Evolutionary conservation across 2,888 invertebrate genomes (phyloP).

Genomic region (Rhodophaea formosa): DNA sequence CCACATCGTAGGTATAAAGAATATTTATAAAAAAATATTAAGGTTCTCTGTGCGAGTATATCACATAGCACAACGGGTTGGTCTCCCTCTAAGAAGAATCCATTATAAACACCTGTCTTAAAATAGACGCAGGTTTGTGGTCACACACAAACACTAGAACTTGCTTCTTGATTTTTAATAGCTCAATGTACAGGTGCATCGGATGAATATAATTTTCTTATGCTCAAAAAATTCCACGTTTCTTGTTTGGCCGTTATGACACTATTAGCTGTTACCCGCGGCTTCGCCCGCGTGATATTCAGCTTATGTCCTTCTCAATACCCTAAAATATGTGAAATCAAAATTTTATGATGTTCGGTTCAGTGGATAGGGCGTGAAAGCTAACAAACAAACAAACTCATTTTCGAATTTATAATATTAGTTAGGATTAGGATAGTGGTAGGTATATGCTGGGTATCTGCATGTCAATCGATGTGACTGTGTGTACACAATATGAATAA

Average conservation of each 20-base stretch:
- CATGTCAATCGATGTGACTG: background rate
- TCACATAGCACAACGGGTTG: slow-evolving; percentile 23
- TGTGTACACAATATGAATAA: too few species aligned
- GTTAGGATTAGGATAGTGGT: too few species aligned
- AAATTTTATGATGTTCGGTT: too few species aligned
- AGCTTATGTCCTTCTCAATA: too few species aligned
- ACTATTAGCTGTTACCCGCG: background rate
- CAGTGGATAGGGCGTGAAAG: too few species aligned
- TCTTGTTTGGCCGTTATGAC: background rate
- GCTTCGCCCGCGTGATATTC: too few species aligned
- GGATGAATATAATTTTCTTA: slow-evolving; percentile 16
- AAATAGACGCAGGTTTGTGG: slow-evolving; percentile 47
- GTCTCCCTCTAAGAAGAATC: slow-evolving; percentile 37
- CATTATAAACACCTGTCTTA: slow-evolving; percentile 47
- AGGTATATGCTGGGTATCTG: background rate
- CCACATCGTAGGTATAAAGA: too few species aligned
- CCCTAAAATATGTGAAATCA: too few species aligned
- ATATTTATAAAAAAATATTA: too few species aligned
- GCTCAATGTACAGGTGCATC: slow-evolving; percentile 36
- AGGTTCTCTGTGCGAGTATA: too few species aligned
- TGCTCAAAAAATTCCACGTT: slow-evolving; percentile 11
- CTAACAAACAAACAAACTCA: too few species aligned
- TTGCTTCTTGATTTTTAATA: slow-evolving; percentile 39
- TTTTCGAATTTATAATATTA: too few species aligned
- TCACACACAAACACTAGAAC: slow-evolving; percentile 35